phyloP scores from a whole-genome alignment of 2,888 invertebrate genomes.

The Epistrophella euchroma region DNA sequence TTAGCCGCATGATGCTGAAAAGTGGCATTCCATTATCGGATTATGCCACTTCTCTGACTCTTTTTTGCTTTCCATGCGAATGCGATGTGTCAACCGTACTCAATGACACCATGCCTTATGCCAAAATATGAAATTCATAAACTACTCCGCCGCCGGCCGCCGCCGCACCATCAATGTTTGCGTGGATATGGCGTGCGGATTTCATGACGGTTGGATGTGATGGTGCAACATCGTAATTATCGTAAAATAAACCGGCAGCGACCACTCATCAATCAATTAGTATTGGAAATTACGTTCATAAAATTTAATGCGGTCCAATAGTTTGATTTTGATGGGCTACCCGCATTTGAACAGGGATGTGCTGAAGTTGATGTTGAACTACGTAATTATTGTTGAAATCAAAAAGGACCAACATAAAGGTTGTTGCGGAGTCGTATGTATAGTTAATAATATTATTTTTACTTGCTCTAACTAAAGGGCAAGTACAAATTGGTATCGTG shows the following conservation, averaged over 20 bases:
- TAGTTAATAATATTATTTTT: background rate
- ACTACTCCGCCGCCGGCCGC: background rate
- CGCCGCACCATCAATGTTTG: conserved; percentile 18
- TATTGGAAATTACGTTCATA: conserved; percentile 58
- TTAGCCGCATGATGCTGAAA: background rate
- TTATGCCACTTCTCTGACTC: conserved; percentile 37
- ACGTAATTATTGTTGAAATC: background rate
- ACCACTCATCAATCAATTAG: conserved; percentile 71
- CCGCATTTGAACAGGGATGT: conserved; percentile 9
- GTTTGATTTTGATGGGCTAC: conserved; percentile 35
- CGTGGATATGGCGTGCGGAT: background rate
- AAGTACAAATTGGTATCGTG: no score
- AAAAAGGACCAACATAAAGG: background rate
- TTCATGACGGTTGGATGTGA: background rate
- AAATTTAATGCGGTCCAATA: conserved; percentile 60
- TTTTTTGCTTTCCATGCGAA: background rate
- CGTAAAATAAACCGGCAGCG: conserved; percentile 53
- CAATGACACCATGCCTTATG: conserved; percentile 12
- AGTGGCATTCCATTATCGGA: conserved; percentile 44
- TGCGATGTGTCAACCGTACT: conserved; percentile 6
- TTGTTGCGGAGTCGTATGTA: background rate
- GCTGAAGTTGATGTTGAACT: background rate
- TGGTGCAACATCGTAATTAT: conserved; percentile 59
- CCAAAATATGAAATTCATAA: conserved; percentile 46
- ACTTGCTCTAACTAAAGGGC: no score